Evolutionary conservation across 2,113 vertebrate species (phyloP).

Genomic region (Hirundichthys speculiger): DNA sequence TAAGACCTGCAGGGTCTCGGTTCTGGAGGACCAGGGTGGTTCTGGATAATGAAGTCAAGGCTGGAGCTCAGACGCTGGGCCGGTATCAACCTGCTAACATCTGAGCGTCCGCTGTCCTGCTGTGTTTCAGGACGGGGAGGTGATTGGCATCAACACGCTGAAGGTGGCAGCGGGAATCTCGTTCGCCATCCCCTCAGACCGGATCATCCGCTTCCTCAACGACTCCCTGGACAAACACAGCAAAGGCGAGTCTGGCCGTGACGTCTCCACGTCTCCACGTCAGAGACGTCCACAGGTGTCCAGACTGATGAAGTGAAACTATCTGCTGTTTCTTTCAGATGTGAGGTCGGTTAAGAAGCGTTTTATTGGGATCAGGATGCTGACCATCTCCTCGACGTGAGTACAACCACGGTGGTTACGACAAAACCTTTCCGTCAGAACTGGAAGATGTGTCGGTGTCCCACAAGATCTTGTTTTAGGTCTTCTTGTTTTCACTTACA

Average conservation of each 20-base stretch:
- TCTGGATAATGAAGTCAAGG: too few species aligned
- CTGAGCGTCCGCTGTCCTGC: too few species aligned
- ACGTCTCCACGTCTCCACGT: not conserved
- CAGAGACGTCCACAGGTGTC: too few species aligned
- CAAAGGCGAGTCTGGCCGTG: slow-evolving; percentile 76
- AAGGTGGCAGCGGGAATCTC: slow-evolving; percentile 96
- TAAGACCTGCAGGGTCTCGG: too few species aligned
- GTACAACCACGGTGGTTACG: slow-evolving; percentile 51
- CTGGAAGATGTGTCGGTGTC: too few species aligned
- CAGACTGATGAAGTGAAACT: not conserved
- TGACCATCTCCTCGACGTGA: slow-evolving; percentile 90
- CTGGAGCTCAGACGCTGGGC: too few species aligned
- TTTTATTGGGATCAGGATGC: slow-evolving; percentile 93
- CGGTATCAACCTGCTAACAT: too few species aligned
- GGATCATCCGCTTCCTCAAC: slow-evolving; percentile 88
- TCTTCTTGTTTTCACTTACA: too few species aligned
- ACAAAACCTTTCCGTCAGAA: not conserved
- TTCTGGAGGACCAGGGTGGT: too few species aligned
- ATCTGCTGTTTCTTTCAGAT: slow-evolving; percentile 74
- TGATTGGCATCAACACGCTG: slow-evolving; percentile 95
- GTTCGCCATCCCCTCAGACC: slow-evolving; percentile 94
- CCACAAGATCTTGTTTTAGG: too few species aligned
- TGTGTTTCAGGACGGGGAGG: slow-evolving; percentile 88
- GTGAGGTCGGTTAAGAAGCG: slow-evolving; percentile 85
- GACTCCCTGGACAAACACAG: slow-evolving; percentile 84